Evolutionary conservation across 2,797 vertebrate genomes (phyloP), one percentile per base, ranked within the genome.

Genomic region (Amphiprion clarkii): DNA sequence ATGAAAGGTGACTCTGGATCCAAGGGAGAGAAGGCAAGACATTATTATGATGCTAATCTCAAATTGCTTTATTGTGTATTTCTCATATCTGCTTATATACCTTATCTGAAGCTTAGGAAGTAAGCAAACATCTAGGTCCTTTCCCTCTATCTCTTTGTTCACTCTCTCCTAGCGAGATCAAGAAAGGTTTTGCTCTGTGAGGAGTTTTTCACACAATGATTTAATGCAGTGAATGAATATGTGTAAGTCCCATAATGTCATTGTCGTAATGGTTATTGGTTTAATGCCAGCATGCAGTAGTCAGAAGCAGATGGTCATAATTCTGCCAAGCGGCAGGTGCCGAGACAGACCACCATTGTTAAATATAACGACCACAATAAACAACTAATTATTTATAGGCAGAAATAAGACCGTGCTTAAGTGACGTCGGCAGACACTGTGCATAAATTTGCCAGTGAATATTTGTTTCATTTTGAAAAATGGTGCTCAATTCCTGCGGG

Each of bases 1-100:
- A 92, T 99, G 90, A 99, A 99, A 90, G 98, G 98, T 79, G 97
- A 97, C 88, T 97, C 97, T 49, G 98, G 98, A 87, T 93, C 64
- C 67, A 98, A 99, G 92, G 98, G 98, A 88, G 98, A 99, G 91
- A 99, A 99, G 95, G 95, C 93, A 92, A 91, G 88, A 71, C 56
- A 65, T 80, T 87, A 85, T 88, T 87, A 72, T 11, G 72, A 90
- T 89, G 83, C 81, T 87, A 88, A 92, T 92, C 88, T 92, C 71
- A 89, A 86, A 90, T 84, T 76, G 79, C 86, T 86, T 89, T 57
- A 83, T 82, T 90, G 80, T 88, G 72, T 82, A 75, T 88, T 88
- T 79, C 80, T 82, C 31, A 71, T 87, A 89, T 89, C 88, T 87
- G 65, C 54, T 54, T 17, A n/a, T 70, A 59, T 2, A 17, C 81